Evolutionary conservation across 2,113 vertebrate genomes (phyloP).

Genomic region (Neodontobutis hainanensis): DNA sequence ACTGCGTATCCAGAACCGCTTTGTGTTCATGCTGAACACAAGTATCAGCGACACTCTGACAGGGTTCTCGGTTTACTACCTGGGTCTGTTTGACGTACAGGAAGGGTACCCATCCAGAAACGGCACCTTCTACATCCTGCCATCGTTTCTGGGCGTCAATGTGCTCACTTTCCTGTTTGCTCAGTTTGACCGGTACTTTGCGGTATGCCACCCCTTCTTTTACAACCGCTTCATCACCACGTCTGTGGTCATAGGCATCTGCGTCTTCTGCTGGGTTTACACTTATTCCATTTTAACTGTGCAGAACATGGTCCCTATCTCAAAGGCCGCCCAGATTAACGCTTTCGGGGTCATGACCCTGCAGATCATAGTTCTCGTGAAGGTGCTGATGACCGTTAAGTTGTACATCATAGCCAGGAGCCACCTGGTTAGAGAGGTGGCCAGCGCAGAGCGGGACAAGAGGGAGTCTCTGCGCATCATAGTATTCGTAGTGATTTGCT

Average conservation of each 20-base stretch:
- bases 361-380: conserved; percentile 74
- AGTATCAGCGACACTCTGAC: conserved; percentile 82
- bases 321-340: conserved; percentile 73
- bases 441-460: conserved; percentile 72
- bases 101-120: conserved; percentile 80
- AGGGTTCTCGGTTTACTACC: conserved; percentile 78
- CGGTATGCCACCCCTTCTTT: conserved; percentile 78
- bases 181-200: conserved; percentile 80
- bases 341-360: conserved; percentile 76
- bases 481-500: conserved; percentile 78
- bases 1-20: conserved; percentile 79
- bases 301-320: conserved; percentile 73
- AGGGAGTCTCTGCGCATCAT: conserved; percentile 79
- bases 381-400: conserved; percentile 78
- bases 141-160: conserved; percentile 80
- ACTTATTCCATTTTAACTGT: conserved; percentile 73
- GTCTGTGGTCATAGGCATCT: conserved; percentile 56
- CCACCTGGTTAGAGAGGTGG: conserved; percentile 72
- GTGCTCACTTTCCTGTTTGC: conserved; percentile 81
- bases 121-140: conserved; percentile 76
- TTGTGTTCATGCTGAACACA: conserved; percentile 82
- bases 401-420: conserved; percentile 76
- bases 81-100: conserved; percentile 81
- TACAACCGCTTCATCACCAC: conserved; percentile 71
- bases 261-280: conserved; percentile 76